Conservation (phyloP, 2,797 vertebrate species). For the Hemibagrus guttatus region DNA sequence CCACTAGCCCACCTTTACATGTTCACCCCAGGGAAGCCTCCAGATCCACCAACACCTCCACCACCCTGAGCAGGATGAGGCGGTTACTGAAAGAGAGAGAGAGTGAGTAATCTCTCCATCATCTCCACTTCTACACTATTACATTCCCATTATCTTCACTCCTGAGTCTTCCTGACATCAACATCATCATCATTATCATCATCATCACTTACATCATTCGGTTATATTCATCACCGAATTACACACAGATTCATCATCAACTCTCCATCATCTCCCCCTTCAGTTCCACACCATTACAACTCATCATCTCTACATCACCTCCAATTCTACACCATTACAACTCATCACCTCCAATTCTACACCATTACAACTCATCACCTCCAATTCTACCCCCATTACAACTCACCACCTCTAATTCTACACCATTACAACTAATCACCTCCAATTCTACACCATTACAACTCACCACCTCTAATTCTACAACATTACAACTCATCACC, state of each 20-base stretch:
- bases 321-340: neutral
- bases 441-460: neutral
- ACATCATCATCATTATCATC: neutral
- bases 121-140: neutral
- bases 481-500: neutral
- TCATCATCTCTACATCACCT: neutral
- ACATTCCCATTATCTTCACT: neutral
- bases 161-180: neutral
- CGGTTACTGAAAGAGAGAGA: neutral
- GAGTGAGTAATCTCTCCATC: slow-evolving; percentile 2
- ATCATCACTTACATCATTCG: neutral
- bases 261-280: neutral
- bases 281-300: neutral
- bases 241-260: neutral
- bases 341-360: neutral
- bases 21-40: neutral
- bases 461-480: neutral
- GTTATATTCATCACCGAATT: neutral
- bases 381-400: neutral
- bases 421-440: neutral
- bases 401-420: neutral
- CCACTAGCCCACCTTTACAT: neutral
- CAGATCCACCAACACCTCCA: neutral
- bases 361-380: neutral
- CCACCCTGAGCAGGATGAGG: neutral